Percentiles rank a stretch among this genome's conserved stretches.
These are phyloP conservation scores for Leucoma salicis DNA, from an alignment of 2,888 invertebrate species.

Conservation along the genomic window DNA sequence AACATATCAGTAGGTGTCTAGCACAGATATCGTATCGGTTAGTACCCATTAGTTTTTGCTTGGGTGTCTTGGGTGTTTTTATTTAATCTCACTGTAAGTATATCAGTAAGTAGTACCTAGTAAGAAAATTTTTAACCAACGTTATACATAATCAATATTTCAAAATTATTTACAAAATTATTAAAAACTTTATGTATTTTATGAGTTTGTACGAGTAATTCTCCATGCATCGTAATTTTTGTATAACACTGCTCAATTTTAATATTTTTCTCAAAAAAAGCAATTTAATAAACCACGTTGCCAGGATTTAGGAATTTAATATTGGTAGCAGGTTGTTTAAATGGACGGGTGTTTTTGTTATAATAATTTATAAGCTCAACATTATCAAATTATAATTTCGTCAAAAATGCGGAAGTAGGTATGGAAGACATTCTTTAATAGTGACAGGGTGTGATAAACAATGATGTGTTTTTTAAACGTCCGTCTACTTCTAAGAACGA, in stretches of 20 bases:
- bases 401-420: slow-evolving; percentile 24
- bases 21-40: too few relatives aligned
- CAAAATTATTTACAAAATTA: too few relatives aligned
- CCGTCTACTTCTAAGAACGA: slow-evolving; percentile 33
- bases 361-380: slow-evolving; percentile 51
- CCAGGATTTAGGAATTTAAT: slow-evolving; percentile 68
- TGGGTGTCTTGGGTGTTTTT: too few relatives aligned
- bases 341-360: slow-evolving; percentile 57
- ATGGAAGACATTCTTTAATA: slow-evolving; percentile 31
- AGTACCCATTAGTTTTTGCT: too few relatives aligned
- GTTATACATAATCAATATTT: too few relatives aligned
- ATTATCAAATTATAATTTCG: slow-evolving; percentile 66
- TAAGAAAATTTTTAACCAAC: too few relatives aligned
- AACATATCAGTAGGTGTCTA: too few relatives aligned
- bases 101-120: too few relatives aligned
- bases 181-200: too few relatives aligned
- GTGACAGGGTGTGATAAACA: slow-evolving; percentile 44
- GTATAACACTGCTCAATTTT: slow-evolving; percentile 23
- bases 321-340: slow-evolving; percentile 68
- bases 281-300: slow-evolving; percentile 50
- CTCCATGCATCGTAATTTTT: too few relatives aligned
- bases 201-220: too few relatives aligned
- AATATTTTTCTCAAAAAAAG: slow-evolving; percentile 27
- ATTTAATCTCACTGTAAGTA: too few relatives aligned
- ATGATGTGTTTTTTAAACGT: slow-evolving; percentile 43